Base-by-base conservation (phyloP, 2,888 invertebrate genomes). In the Hecatera dysodea region DNA sequence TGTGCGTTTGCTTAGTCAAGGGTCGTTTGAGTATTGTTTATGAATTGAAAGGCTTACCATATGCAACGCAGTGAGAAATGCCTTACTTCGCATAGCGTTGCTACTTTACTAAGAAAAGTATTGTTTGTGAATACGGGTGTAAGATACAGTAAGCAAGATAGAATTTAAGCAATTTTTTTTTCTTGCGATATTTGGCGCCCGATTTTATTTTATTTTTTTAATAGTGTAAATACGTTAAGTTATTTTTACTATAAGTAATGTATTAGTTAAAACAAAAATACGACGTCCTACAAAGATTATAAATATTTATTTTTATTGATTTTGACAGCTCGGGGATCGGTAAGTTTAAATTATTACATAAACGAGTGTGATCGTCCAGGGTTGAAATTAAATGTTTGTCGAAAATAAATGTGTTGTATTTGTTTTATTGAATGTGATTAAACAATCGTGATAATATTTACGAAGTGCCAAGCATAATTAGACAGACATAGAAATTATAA, bases 321-420 rank as follows among this genome's bases (percentile, higher is more conserved):
- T 86, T 89, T 82, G 81, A 91, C 92, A 93, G 93, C 87, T 89
- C 62, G 81, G 89, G 75, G 84, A 80, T 75, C 91, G 93, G 92
- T 93, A 87, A 93, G 93, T 93, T 15, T 78, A 60, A 48, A 72
- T 63, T 65, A 65, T 53, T 53, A 59, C 60, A 57, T 36, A 63
- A 61, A 15, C 22, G 9, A 33, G 52, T 78, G 81, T 77, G 81
- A 53, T 53, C 29, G 77, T 78, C 68, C 4, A 8, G 60, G 68
- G 63, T 66, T 44, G 17, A 8, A 27, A n/a, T n/a, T n/a, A n/a
- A n/a, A 24, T 64, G 63, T 61, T 29, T 55, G 55, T 81, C 22
- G 12, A 62, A 59, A 53, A 39, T 44, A 48, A 52, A 61, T 67
- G 81, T 67, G 42, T 68, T 76, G 36, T 63, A 4, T 29, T 24